These are phyloP conservation scores for Cryptocephalus moraei DNA, from an alignment of 2,888 invertebrate genomes.

Conservation along the genomic window DNA sequence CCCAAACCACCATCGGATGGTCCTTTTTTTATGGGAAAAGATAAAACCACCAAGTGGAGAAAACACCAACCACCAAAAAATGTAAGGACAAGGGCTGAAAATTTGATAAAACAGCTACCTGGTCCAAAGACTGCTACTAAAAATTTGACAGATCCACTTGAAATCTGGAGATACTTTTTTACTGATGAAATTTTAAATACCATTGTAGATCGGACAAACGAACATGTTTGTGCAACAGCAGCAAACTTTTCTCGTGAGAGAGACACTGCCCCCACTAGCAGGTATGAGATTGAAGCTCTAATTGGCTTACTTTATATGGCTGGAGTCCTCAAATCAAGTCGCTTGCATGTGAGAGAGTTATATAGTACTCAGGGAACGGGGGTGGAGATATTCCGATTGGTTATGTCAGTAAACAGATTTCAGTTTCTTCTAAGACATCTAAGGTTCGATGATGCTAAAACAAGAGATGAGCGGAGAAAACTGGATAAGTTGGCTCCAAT, in stretches of 20 bases:
- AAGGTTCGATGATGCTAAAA: not conserved
- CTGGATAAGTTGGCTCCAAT: conserved; percentile 1
- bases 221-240: not conserved
- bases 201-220: not conserved
- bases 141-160: not conserved
- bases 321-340: not conserved
- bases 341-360: not conserved
- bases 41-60: not conserved
- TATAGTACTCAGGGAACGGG: not conserved
- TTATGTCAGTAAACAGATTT: not conserved
- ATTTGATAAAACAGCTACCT: not conserved
- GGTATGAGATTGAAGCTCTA: not conserved
- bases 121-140: not conserved
- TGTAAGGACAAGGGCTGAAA: not conserved
- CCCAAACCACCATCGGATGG: not conserved
- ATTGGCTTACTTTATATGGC: not conserved
- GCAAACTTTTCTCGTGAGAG: not conserved
- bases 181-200: not conserved
- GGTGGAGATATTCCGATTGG: not conserved
- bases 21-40: not conserved
- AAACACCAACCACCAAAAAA: not conserved
- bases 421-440: not conserved
- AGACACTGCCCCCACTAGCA: not conserved
- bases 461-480: not conserved
- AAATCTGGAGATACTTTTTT: not conserved